Evolutionary conservation across 1,140 invertebrate species (phyloP).

Genomic region (Trinorchestia longiramus): DNA sequence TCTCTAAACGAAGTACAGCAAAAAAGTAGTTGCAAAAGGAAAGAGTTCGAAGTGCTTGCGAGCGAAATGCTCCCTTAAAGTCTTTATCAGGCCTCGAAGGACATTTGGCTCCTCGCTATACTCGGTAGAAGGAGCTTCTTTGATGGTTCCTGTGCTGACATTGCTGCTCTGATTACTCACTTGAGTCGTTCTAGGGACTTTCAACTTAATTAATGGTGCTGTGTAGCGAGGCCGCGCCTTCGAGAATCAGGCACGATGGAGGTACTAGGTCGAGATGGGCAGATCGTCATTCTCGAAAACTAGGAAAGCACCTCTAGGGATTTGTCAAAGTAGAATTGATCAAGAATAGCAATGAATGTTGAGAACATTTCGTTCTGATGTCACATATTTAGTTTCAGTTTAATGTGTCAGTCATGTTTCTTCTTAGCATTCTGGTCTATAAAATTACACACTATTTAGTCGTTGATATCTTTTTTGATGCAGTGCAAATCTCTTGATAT

Average conservation of each 20-base stretch:
- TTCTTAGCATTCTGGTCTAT: not conserved
- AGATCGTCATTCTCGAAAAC: not conserved
- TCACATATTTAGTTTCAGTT: not conserved
- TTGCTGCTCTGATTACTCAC: slow-evolving; percentile 10
- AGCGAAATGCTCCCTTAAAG: not conserved
- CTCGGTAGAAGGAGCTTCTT: not conserved
- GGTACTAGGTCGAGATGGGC: not conserved
- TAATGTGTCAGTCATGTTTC: not conserved
- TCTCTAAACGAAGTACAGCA: not conserved
- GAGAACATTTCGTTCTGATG: not conserved
- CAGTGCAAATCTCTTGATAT: too few species aligned
- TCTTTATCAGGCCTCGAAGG: slow-evolving; percentile 10
- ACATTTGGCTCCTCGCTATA: slow-evolving; percentile 10
- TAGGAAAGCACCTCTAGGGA: not conserved
- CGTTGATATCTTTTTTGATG: too few species aligned
- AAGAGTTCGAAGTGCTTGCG: not conserved
- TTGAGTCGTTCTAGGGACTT: not conserved
- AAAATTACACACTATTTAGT: not conserved
- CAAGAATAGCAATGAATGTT: not conserved
- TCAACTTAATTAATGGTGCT: slow-evolving; percentile 32
- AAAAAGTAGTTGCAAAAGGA: not conserved
- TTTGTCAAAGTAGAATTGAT: not conserved
- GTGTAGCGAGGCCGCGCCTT: not conserved
- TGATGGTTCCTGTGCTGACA: slow-evolving; percentile 3
- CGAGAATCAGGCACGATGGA: not conserved